Evolutionary conservation across 2,113 vertebrate genomes (phyloP), one percentile per base, ranked within the genome.

Genomic region (Tichodroma muraria): DNA sequence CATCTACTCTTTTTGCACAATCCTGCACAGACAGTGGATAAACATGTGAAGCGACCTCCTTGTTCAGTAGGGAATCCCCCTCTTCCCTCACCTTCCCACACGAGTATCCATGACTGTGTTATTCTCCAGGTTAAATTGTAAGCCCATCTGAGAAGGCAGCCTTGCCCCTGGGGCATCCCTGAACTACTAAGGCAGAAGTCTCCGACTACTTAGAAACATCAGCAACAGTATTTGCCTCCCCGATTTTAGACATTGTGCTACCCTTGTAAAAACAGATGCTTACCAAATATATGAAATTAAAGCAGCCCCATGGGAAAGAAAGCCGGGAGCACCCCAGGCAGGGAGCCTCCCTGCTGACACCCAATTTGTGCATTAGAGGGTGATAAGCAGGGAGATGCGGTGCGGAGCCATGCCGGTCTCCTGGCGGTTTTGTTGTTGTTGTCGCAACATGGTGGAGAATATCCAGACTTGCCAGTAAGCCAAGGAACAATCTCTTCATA

Each of bases 401-500:
- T 2, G 7, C 3, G 4, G 78, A 27, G 82, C 81, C 89, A 66
- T 4, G 69, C 80, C 3, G 30, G 69, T 89, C 96, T 93, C 42
- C 93, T 52, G 90, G 92, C 24, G 92, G 27, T 93, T 95, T 95
- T 97, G 97, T 96, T 91, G 93, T 90, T 84, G 82, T 73, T 85
- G 71, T 88, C 5, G 0, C 77, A 83, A 86, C 85, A 69, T 52
- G 57, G 92, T 84, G 95, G 95, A 94, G 95, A 81, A 96, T 95
- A 97, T 93, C 95, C 94, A 80, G 93, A 64, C 95, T 95, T 96
- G 93, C 93, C 93, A 95, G 97, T 85, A 92, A 96, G 96, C 60
- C 95, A 77, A 96, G 94, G 96, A 97, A 97, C 97, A 97, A 98
- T 97, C 96, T 98, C 89, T 78, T 90, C 93, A 96, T 95, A 96